Percentiles rank a stretch among this genome's conserved stretches.
phyloP scores from a whole-genome alignment of 2,797 vertebrate genomes.

The Anomalospiza imberbis region DNA sequence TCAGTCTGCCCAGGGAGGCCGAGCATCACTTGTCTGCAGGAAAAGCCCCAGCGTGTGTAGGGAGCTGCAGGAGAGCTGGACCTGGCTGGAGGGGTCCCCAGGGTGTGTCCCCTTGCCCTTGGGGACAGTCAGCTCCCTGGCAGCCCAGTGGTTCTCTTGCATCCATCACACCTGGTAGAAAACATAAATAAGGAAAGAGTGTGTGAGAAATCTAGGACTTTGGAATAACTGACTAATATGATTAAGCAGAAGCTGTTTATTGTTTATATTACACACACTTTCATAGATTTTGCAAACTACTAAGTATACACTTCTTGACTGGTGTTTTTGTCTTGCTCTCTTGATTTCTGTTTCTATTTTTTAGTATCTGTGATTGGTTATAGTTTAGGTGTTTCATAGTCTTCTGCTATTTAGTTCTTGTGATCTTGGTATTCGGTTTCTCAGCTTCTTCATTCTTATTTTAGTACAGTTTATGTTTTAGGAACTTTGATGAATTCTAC shows the following conservation, averaged over 20 bases:
- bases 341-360: background rate
- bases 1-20: background rate
- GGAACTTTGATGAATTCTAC: background rate
- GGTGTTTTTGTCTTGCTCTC: background rate
- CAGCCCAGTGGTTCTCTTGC: accelerated
- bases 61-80: background rate
- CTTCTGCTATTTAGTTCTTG: background rate
- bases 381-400: background rate
- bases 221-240: background rate
- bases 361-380: background rate
- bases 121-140: accelerated
- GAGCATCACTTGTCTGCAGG: background rate
- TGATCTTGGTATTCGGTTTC: background rate
- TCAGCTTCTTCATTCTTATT: background rate
- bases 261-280: background rate
- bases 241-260: background rate
- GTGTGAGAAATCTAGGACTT: background rate
- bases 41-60: background rate
- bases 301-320: background rate
- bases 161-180: background rate
- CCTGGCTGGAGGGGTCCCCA: accelerated
- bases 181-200: background rate
- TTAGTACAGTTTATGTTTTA: background rate
- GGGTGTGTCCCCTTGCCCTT: background rate
- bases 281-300: background rate